phyloP scores from a whole-genome alignment of 1,140 invertebrate species.

The Ceratosolen solmsi region DNA sequence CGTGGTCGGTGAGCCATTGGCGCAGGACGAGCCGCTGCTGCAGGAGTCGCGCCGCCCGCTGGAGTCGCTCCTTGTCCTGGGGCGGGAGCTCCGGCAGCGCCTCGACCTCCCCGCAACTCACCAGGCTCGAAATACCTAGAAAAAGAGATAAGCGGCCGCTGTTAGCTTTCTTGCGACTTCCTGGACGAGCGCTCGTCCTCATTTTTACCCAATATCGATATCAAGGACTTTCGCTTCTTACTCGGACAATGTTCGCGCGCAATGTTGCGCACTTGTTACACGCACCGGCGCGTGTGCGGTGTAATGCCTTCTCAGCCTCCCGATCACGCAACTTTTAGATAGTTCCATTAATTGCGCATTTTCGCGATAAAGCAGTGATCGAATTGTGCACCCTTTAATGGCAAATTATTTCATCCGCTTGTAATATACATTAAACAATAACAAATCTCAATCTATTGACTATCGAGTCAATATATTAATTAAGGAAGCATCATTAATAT shows the following conservation, averaged over 20 bases:
- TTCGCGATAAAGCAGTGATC: no score
- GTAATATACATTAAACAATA: no score
- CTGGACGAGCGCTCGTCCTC: neutral
- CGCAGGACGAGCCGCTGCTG: constrained; percentile 86
- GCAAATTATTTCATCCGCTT: no score
- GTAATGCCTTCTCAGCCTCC: neutral
- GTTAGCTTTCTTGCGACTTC: neutral
- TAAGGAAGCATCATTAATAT: no score
- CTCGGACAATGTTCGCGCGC: no score
- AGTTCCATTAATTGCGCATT: no score
- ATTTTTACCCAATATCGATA: no score
- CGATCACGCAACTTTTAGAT: neutral
- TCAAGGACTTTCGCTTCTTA: neutral
- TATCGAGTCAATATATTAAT: no score
- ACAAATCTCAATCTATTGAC: no score
- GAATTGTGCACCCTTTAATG: no score
- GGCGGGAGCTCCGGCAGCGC: constrained; percentile 83
- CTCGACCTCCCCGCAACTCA: constrained; percentile 81
- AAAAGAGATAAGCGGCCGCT: neutral
- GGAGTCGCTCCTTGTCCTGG: constrained; percentile 85
- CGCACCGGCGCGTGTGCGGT: neutral
- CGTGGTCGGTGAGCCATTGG: constrained; percentile 85
- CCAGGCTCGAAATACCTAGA: constrained; percentile 86
- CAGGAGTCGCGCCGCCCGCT: constrained; percentile 82
- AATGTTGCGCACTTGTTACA: neutral